Conservation (phyloP, 1,140 invertebrate species). For the Hestina assimilis region DNA sequence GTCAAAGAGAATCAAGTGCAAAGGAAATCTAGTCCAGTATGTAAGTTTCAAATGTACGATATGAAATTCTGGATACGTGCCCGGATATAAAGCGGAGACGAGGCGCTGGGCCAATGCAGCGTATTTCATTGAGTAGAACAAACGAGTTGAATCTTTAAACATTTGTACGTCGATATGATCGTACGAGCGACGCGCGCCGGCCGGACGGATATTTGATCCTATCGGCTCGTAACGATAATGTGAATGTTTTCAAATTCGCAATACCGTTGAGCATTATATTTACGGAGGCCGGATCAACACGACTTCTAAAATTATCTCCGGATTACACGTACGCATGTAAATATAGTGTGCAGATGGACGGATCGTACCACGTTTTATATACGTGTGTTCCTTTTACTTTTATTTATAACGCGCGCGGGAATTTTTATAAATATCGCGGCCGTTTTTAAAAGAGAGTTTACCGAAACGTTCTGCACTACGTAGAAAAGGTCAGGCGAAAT, state of each 20-base stretch:
- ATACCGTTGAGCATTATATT: conserved; percentile 30
- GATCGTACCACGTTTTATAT: conserved; percentile 36
- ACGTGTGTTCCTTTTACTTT: conserved; percentile 38
- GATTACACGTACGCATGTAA: conserved; percentile 45
- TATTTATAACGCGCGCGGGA: conserved; percentile 57
- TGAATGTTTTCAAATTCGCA: conserved; percentile 36
- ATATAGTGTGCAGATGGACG: conserved; percentile 52
- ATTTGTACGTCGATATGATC: conserved; percentile 6
- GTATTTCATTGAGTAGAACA: conserved; percentile 18
- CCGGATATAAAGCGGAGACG: conserved; percentile 7
- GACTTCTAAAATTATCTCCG: conserved; percentile 38
- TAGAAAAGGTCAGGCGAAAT: conserved; percentile 53
- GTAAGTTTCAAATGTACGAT: background rate
- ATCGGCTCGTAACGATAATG: conserved; percentile 28
- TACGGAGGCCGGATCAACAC: conserved; percentile 39
- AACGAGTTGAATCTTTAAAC: background rate
- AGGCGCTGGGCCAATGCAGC: conserved; percentile 9
- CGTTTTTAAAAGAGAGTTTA: conserved; percentile 41
- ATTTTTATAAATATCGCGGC: conserved; percentile 57
- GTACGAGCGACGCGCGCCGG: no score
- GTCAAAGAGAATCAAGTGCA: no score
- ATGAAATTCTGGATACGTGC: conserved; percentile 4
- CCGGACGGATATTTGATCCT: conserved; percentile 35
- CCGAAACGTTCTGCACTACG: conserved; percentile 25
- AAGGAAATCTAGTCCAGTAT: no score